Base-by-base conservation (phyloP, 2,113 vertebrate genomes). In the Climacteris rufus region DNA sequence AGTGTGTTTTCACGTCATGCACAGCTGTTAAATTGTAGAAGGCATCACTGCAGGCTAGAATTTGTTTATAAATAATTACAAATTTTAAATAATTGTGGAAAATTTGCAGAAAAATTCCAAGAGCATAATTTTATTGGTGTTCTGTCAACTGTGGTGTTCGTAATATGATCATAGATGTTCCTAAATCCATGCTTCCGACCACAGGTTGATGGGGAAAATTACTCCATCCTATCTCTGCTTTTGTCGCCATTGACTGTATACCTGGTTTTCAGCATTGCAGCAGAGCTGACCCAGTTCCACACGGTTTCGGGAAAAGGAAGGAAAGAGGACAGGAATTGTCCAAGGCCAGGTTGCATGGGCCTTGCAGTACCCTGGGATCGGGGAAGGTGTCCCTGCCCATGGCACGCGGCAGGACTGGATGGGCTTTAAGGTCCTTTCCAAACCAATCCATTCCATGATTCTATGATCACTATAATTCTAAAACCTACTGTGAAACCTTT, bases 301-400 rank as follows among this genome's bases (percentile, higher is more conserved):
- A 42, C 13, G 15, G 42, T 15, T 42, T 42, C 13, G 42, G 42
- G 42, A 13, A 42, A 42, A 42, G 10, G 42, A 42, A 42, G 42
- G 42, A 10, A 42, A 42, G 42, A 42, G 42, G 42, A 42, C 42
- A 42, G 65, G 19, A 0, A 69, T 2, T n/a, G 44, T 2, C 42
- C 42, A 9, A 39, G n/a, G 22, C 11, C n/a, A 68, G 52, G n/a
- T 0, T 68, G 42, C 63, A 39, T 0, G 0, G 35, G 7, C 23
- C 28, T 49, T 57, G 52, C 42, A 68, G 3, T 18, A 17, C 0
- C 10, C 40, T 66, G 61, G 27, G 42, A 0, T 0, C 5, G 11
- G 40, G 30, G 53, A 69, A 45, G 28, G 0, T 40, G 30, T 50
- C 37, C 54, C 44, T 59, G 35, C 35, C 19, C 45, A 14, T 19